Conservation (phyloP, 2,888 invertebrate genomes). For the Agriopis aurantiaria region DNA sequence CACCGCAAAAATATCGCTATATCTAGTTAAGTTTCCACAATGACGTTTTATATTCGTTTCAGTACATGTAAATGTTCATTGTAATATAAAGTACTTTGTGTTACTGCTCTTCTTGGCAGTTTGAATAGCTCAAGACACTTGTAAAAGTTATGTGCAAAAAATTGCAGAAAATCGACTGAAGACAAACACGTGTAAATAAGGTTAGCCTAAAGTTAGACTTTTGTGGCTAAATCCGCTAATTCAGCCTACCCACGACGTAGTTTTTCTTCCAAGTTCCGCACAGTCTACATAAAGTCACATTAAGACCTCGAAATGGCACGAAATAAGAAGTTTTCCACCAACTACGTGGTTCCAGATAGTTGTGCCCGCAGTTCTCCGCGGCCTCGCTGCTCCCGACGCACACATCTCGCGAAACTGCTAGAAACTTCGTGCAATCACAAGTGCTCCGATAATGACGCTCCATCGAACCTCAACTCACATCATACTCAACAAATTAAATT, state of each 20-base stretch:
- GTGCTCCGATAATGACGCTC: slow-evolving; percentile 58
- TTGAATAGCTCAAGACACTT: not conserved
- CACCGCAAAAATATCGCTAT: slow-evolving; percentile 47
- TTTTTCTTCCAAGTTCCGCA: slow-evolving; percentile 29
- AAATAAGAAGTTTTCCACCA: slow-evolving; percentile 44
- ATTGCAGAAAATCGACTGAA: not conserved
- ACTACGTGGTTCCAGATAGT: slow-evolving; percentile 57
- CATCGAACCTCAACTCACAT: slow-evolving; percentile 60
- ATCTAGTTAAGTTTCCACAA: slow-evolving; percentile 36
- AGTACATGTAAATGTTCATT: not conserved
- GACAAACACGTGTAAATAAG: not conserved
- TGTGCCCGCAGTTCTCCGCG: slow-evolving; percentile 47
- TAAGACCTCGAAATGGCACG: slow-evolving; percentile 37
- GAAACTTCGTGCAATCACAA: slow-evolving; percentile 59
- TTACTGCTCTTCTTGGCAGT: not conserved
- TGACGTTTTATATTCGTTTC: slow-evolving; percentile 32
- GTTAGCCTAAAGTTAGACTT: not conserved
- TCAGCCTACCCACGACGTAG: slow-evolving; percentile 26
- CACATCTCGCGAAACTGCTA: slow-evolving; percentile 49
- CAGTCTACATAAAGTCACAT: slow-evolving; percentile 37
- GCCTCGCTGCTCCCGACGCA: slow-evolving; percentile 46
- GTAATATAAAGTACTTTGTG: not conserved
- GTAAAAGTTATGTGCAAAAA: not conserved
- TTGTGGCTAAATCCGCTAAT: slow-evolving; percentile 14
- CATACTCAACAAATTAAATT: slow-evolving; percentile 70